Evolutionary conservation across 1,140 invertebrate species (phyloP).

Genomic region (Drosophila equinoxialis): DNA sequence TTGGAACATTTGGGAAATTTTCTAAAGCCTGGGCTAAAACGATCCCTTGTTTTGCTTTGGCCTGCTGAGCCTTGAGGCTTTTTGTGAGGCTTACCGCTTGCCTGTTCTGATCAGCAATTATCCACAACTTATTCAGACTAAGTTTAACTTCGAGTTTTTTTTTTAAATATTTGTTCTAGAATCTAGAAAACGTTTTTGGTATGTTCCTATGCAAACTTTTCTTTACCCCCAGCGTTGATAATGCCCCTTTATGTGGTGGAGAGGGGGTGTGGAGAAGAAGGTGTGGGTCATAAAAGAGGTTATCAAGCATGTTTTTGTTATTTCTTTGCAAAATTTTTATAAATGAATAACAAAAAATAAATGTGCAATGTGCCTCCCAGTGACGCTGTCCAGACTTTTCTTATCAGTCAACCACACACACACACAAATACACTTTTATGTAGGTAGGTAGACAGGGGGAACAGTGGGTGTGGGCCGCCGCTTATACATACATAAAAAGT

Average conservation of each 20-base stretch:
- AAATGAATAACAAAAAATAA: constrained; percentile 11
- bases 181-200: neutral
- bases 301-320: constrained; percentile 52
- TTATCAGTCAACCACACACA: constrained; percentile 40
- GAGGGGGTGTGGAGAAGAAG: neutral
- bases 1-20: too few species aligned
- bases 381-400: constrained; percentile 25
- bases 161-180: too few species aligned
- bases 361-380: constrained; percentile 17
- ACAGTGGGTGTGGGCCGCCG: neutral
- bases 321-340: constrained; percentile 30
- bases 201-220: neutral
- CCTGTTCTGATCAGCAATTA: too few species aligned
- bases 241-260: constrained; percentile 10
- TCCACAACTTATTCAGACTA: too few species aligned
- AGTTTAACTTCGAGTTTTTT: too few species aligned
- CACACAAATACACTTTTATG: constrained; percentile 5
- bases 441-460: constrained; percentile 15
- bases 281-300: constrained; percentile 28
- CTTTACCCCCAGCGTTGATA: constrained; percentile 49
- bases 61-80: too few species aligned
- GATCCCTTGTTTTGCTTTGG: too few species aligned
- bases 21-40: too few species aligned
- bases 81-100: too few species aligned
- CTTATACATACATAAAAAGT: neutral